These are phyloP conservation scores for Macquaria ambigua DNA, from an alignment of 2,113 vertebrate species.

Conservation along the genomic window DNA sequence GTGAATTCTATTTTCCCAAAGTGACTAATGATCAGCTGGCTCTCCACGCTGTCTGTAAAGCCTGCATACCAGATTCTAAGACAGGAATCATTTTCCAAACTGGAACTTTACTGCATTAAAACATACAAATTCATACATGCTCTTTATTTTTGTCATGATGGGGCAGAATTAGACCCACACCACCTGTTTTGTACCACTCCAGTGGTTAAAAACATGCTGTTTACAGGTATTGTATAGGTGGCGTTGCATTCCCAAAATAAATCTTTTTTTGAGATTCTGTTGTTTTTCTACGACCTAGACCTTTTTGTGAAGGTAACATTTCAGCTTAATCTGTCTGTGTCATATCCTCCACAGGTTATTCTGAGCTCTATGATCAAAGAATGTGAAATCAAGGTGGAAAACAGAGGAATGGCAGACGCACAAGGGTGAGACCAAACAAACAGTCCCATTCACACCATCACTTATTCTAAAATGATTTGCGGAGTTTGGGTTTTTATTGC, in stretches of 20 bases:
- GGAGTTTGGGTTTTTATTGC: conserved; percentile 11
- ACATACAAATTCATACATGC: background rate
- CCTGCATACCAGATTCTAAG: conserved; percentile 1
- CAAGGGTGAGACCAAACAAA: conserved; percentile 89
- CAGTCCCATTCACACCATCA: background rate
- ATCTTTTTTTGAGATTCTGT: background rate
- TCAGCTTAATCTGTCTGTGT: background rate
- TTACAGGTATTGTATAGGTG: background rate
- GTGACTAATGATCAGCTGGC: conserved; percentile 80
- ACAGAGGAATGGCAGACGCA: conserved; percentile 94
- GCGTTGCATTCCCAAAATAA: background rate
- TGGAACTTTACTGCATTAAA: background rate
- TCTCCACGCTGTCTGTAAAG: conserved; percentile 36
- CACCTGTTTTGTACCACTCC: background rate
- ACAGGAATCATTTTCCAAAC: conserved; percentile 25
- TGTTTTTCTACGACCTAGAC: too few relatives aligned
- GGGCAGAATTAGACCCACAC: background rate
- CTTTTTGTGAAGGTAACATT: background rate
- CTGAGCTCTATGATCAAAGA: conserved; percentile 99
- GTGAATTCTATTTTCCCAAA: conserved; percentile 65
- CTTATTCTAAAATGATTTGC: background rate
- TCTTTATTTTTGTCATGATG: background rate
- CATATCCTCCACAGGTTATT: conserved; percentile 89
- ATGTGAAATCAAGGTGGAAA: conserved; percentile 99
- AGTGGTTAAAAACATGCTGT: background rate